phyloP scores from a whole-genome alignment of 2,797 vertebrate genomes.

The Remorina albescens region DNA sequence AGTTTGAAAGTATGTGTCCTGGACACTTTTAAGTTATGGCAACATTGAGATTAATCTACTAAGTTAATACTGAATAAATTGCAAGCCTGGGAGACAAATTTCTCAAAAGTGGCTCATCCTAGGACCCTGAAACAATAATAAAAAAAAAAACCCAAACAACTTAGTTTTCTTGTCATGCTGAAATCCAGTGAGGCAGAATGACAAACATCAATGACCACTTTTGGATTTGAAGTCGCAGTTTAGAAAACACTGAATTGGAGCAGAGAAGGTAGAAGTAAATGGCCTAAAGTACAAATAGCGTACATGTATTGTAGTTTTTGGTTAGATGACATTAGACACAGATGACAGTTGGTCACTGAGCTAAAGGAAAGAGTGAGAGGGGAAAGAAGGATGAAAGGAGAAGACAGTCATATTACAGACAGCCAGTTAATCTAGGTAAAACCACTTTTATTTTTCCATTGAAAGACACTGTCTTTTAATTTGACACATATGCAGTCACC shows the following conservation, averaged over 20 bases:
- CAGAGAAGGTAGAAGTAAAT: background rate
- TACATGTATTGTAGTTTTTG: constrained; percentile 2
- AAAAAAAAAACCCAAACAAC: no score
- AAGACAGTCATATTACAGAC: constrained; percentile 15
- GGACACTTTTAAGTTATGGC: constrained; percentile 33
- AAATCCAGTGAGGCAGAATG: constrained; percentile 14
- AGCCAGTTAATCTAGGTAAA: constrained; percentile 18
- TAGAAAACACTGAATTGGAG: constrained; percentile 28
- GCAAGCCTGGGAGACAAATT: constrained; percentile 34
- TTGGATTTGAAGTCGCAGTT: constrained; percentile 26
- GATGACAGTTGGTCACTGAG: constrained; percentile 13
- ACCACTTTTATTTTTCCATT: constrained; percentile 18
- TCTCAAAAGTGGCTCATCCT: constrained; percentile 36
- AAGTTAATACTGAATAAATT: constrained; percentile 30
- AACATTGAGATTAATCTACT: constrained; percentile 35
- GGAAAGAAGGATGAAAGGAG: constrained; percentile 3
- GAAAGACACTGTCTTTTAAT: constrained; percentile 11
- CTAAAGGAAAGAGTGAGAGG: constrained; percentile 17
- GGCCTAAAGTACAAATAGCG: constrained; percentile 1
- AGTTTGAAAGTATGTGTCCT: constrained; percentile 19
- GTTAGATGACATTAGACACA: constrained; percentile 1
- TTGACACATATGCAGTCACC: constrained; percentile 24
- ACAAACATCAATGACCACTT: constrained; percentile 9
- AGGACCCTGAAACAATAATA: constrained; percentile 34
- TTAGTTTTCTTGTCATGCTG: constrained; percentile 37